Base-by-base conservation (phyloP, 1,140 invertebrate species). In the Streblospio benedicti region DNA sequence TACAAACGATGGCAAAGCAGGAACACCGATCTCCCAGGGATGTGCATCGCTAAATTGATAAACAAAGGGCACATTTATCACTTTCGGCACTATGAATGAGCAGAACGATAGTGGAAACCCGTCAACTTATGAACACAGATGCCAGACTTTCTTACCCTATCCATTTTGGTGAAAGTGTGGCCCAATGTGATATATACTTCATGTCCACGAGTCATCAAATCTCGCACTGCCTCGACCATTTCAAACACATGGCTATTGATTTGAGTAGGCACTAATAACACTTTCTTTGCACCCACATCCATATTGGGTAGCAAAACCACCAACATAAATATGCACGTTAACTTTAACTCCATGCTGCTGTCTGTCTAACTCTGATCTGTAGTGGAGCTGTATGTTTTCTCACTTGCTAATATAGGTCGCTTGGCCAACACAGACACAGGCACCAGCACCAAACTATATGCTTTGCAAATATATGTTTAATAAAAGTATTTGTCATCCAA, bases 241-340 rank as follows among this genome's bases (percentile, higher is more conserved):
- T 12, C 35, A 43, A 49, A 33, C 54, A 28, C 53, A 56, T 25
- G 25, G 59, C 38, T 20, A 41, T 32, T 58, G 31, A 53, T 33
- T 52, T 45, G 25, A 16, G 43, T 56, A 41, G 32, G 55, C 55
- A 49, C 61, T 66, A 67, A 28, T 31, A 27, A 23, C n/a, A 72
- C 71, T 74, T 81, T 77, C 63, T 79, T 81, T 57, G 82, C 77
- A n/a, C n/a, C n/a, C n/a, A n/a, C n/a, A n/a, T n/a, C n/a, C n/a
- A n/a, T n/a, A n/a, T n/a, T n/a, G n/a, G n/a, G n/a, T n/a, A n/a
- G n/a, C n/a, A n/a, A n/a, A n/a, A n/a, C n/a, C n/a, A n/a, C n/a
- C n/a, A n/a, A n/a, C n/a, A n/a, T n/a, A n/a, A n/a, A n/a, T n/a
- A n/a, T n/a, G n/a, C n/a, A n/a, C n/a, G n/a, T n/a, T n/a, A n/a